Base-by-base conservation (phyloP, 1,140 invertebrate species). In the Brachionus angularis region DNA sequence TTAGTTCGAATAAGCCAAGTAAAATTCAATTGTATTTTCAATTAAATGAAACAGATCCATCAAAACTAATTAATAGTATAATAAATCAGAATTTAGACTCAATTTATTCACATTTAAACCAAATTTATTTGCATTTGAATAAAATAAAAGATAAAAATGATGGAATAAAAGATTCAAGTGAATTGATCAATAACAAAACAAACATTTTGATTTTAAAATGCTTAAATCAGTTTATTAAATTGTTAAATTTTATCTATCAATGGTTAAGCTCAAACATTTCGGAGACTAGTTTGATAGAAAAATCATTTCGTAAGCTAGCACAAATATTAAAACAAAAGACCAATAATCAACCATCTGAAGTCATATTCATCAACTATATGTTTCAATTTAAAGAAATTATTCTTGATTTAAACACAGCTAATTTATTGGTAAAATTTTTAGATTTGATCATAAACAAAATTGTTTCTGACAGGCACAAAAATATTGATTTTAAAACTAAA, bases 81-180 rank as follows among this genome's bases (percentile, higher is more conserved):
- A 34, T 47, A 23, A 18, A 67, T 10, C 18, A 67, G 18, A 47
- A 50, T 18, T 34, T 67, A 12, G 10, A 29, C 18, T 31, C 12
- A 34, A n/a, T 67, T 2, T 21, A 31, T 14, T 25, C 46, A 21
- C 62, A 67, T 47, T 50, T 67, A 29, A 42, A 67, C 18, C 21
- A 46, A 18, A 67, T 67, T 29, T 29, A 50, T 10, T 34, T 23
- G 34, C 62, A 67, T 31, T 21, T 67, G 12, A 27, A 33, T 27
- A 8, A 5, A 8, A 67, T 67, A 4, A 39, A 67, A 23, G 62
- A 67, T 0, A 49, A n/a, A 25, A 46, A 67, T 2, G 62, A 67
- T 50, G 62, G 62, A 12, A 67, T 67, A 18, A 67, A 50, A n/a
- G 62, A 67, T 12, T 42, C 62, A 12, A 34, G 31, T 8, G 62